phyloP scores from a whole-genome alignment of 2,113 vertebrate genomes.

The Catharus fuscescens region DNA sequence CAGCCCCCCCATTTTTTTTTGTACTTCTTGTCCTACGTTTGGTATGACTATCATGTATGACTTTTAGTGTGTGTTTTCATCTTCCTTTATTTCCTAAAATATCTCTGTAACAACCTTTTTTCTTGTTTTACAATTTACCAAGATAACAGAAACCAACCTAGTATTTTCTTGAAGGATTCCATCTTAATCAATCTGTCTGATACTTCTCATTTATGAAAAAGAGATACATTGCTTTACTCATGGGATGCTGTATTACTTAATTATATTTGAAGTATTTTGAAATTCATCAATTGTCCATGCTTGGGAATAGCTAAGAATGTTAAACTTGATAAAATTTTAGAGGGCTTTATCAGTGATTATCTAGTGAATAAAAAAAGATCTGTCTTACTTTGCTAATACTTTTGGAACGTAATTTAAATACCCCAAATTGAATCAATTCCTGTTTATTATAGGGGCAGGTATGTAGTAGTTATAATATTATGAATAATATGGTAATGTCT shows the following conservation, averaged over 20 bases:
- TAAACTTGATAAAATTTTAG: neutral
- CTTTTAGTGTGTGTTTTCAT: neutral
- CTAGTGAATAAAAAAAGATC: neutral
- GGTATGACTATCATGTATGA: neutral
- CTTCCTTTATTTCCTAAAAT: neutral
- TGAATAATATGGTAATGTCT: neutral
- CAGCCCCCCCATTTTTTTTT: rapidly evolving
- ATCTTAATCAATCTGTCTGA: neutral
- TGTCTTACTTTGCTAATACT: neutral
- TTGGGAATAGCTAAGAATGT: neutral
- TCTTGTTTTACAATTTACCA: neutral
- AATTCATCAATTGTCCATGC: neutral
- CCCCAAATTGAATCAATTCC: neutral
- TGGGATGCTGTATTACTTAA: neutral
- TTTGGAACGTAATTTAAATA: neutral
- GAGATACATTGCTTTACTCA: neutral
- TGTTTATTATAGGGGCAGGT: neutral
- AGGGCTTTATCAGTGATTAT: neutral
- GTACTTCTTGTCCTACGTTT: neutral
- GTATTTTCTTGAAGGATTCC: neutral
- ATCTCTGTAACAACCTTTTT: neutral
- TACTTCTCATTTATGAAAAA: neutral
- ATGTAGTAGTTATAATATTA: neutral
- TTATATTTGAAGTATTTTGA: neutral
- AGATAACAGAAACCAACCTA: neutral